These are phyloP conservation scores for Cuniculus paca DNA, from an alignment of 2,797 vertebrate species.

Conservation along the genomic window DNA sequence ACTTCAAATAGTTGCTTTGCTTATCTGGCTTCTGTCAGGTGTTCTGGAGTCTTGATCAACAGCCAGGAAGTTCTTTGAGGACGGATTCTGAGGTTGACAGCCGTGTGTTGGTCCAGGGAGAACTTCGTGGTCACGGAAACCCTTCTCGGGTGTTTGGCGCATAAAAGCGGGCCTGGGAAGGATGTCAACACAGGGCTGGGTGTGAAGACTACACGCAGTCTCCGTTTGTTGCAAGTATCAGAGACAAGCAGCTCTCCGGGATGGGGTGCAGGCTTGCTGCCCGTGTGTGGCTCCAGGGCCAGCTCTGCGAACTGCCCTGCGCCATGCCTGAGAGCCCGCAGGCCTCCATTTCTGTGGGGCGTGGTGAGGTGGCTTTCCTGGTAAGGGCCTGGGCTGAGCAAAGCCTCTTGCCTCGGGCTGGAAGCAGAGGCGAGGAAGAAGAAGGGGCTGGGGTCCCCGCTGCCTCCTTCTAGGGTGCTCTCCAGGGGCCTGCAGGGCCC, in stretches of 20 bases:
- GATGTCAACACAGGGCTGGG: too few relatives aligned
- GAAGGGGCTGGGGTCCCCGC: too few relatives aligned
- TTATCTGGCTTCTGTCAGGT: constrained; percentile 52
- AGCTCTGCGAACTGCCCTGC: neutral
- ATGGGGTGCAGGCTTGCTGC: neutral
- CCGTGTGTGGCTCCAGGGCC: neutral
- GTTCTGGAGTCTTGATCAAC: neutral
- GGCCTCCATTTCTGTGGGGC: neutral
- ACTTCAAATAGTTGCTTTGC: constrained; percentile 66
- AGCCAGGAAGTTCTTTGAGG: constrained; percentile 57
- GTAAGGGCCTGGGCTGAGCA: neutral
- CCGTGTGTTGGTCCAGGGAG: neutral
- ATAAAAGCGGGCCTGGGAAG: neutral
- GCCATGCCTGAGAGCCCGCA: neutral
- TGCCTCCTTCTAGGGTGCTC: fast-evolving
- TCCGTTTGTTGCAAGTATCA: neutral
- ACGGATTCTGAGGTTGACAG: neutral
- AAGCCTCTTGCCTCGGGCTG: neutral
- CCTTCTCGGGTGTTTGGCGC: too few relatives aligned
- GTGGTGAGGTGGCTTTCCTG: neutral
- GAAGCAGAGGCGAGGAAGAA: neutral
- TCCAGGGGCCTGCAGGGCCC: neutral
- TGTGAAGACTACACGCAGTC: too few relatives aligned
- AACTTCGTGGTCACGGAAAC: neutral
- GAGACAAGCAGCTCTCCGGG: neutral